These are phyloP conservation scores for Limnephilus auricula DNA, from an alignment of 2,888 invertebrate genomes.

Conservation along the genomic window DNA sequence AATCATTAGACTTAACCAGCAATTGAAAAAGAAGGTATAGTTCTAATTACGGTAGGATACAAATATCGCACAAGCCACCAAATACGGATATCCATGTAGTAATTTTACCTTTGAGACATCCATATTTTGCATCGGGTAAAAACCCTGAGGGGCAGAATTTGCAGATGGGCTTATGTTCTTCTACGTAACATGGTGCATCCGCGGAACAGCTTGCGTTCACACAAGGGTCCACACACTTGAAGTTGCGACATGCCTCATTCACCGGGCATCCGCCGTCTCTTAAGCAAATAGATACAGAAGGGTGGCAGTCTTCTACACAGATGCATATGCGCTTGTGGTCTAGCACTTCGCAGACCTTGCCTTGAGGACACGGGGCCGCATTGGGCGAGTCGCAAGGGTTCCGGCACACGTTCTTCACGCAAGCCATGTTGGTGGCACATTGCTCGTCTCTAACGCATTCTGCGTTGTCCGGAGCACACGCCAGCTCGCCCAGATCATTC, in stretches of 20 bases:
- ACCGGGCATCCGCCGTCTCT: conserved; percentile 93
- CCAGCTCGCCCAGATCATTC: conserved; percentile 91
- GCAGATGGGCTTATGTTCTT: conserved; percentile 96
- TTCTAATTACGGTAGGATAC: conserved; percentile 67
- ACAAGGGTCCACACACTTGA: conserved; percentile 94
- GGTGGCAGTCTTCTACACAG: conserved; percentile 91
- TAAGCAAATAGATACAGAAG: conserved; percentile 91
- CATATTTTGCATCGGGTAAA: conserved; percentile 93
- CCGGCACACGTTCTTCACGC: conserved; percentile 89
- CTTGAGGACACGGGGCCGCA: conserved; percentile 84
- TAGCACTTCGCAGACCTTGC: conserved; percentile 91
- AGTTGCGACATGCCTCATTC: conserved; percentile 91
- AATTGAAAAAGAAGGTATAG: conserved; percentile 68
- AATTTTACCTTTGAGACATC: conserved; percentile 96
- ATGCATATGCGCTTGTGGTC: conserved; percentile 92
- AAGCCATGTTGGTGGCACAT: conserved; percentile 91
- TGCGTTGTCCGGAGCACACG: conserved; percentile 88
- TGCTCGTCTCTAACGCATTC: conserved; percentile 90
- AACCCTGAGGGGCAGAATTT: conserved; percentile 97
- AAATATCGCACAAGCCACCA: conserved; percentile 66
- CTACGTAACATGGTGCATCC: conserved; percentile 93
- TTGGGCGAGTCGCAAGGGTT: conserved; percentile 88
- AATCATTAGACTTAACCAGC: conserved; percentile 70
- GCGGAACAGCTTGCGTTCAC: conserved; percentile 89
- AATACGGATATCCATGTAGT: conserved; percentile 68